Percentiles rank a stretch among this genome's conserved stretches.
These are phyloP conservation scores for Rotaria magnacalcarata DNA, from an alignment of 2,888 invertebrate species.

Conservation along the genomic window DNA sequence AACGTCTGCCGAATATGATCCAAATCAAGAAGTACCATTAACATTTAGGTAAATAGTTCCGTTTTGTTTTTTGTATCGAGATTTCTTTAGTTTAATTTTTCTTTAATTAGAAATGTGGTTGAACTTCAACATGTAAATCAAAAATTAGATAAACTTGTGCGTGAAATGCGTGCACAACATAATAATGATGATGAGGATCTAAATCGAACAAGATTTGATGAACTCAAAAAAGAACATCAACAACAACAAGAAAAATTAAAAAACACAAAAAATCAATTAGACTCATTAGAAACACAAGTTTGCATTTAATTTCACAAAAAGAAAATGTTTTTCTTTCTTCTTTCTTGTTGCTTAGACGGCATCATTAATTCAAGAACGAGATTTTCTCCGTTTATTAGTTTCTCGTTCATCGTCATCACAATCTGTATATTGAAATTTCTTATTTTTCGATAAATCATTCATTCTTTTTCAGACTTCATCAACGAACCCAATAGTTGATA, in stretches of 20 bases:
- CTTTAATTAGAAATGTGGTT: not conserved
- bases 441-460: not conserved
- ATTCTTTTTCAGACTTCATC: not conserved
- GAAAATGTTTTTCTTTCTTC: no score
- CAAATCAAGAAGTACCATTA: not conserved
- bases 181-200: not conserved
- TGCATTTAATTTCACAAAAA: not conserved
- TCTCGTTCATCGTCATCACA: slow-evolving; percentile 4
- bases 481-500: not conserved
- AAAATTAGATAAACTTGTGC: slow-evolving; percentile 7
- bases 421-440: not conserved
- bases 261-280: not conserved
- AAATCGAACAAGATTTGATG: slow-evolving; percentile 18
- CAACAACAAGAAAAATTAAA: slow-evolving; percentile 7
- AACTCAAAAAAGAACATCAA: slow-evolving; percentile 20
- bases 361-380: slow-evolving; percentile 4
- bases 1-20: not conserved
- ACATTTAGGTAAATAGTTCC: not conserved
- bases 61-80: not conserved
- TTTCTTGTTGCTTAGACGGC: not conserved
- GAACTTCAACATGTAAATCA: slow-evolving; percentile 23
- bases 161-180: not conserved
- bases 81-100: not conserved
- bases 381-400: slow-evolving; percentile 16
- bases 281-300: not conserved